Evolutionary conservation across 2,888 invertebrate species (phyloP).

Genomic region (Melinaea menophilus): DNA sequence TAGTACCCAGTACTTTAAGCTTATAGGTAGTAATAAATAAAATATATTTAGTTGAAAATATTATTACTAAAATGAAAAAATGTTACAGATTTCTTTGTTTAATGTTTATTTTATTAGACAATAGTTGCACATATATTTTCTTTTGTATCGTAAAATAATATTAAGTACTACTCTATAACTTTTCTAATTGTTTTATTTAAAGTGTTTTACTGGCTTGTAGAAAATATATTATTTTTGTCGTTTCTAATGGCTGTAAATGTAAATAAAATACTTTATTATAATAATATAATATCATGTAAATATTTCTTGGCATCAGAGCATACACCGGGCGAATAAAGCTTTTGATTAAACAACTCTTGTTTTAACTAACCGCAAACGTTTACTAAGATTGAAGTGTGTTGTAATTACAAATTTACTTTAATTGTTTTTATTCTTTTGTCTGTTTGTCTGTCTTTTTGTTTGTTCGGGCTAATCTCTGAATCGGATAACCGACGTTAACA

Average conservation of each 20-base stretch:
- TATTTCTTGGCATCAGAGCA: constrained; percentile 34
- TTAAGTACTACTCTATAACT: neutral
- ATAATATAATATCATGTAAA: constrained; percentile 41
- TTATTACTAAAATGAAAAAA: no score
- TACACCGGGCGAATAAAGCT: constrained; percentile 70
- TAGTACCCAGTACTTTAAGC: constrained; percentile 18
- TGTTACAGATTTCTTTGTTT: no score
- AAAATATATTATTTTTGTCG: neutral
- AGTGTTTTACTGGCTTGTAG: neutral
- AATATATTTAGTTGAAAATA: no score
- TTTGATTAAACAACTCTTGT: constrained; percentile 49
- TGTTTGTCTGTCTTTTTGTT: no score
- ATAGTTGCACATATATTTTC: no score
- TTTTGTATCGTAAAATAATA: no score
- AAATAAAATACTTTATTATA: constrained; percentile 32
- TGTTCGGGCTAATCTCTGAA: no score
- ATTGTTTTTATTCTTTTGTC: no score
- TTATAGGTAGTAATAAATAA: neutral
- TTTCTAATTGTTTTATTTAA: neutral
- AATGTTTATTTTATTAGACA: no score
- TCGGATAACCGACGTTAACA: no score
- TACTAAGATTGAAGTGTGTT: neutral
- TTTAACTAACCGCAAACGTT: constrained; percentile 24
- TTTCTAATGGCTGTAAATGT: neutral
- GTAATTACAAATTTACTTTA: no score